Evolutionary conservation across 2,113 vertebrate species (phyloP).

Genomic region (Dinomys branickii): DNA sequence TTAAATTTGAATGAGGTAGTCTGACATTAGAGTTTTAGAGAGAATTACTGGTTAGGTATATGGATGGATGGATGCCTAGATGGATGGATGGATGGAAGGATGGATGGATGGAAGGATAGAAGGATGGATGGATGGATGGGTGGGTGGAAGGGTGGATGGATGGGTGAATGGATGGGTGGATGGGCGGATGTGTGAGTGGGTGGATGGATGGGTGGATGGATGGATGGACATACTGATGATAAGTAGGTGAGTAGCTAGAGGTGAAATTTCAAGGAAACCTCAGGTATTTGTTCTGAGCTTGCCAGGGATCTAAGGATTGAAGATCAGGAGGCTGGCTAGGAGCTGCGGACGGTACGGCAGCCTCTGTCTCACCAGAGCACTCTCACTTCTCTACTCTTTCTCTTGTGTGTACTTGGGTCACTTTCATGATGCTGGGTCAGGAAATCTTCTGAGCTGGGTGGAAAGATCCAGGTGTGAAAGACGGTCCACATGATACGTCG

Average conservation of each 20-base stretch:
- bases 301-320: neutral
- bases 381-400: neutral
- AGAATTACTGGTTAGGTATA: neutral
- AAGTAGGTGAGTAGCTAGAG: neutral
- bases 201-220: too few relatives aligned
- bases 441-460: neutral
- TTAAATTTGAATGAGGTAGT: slow-evolving; percentile 6
- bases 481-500: neutral
- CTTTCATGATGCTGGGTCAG: neutral
- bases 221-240: neutral
- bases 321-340: neutral
- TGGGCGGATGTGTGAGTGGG: too few relatives aligned
- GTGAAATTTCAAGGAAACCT: neutral
- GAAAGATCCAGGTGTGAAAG: neutral
- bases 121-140: neutral
- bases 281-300: neutral
- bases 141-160: neutral
- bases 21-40: neutral
- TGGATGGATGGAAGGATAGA: too few relatives aligned
- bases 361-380: neutral
- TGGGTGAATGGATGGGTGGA: neutral
- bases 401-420: neutral
- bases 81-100: neutral
- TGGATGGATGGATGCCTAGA: neutral
- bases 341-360: neutral